phyloP scores from a whole-genome alignment of 1,140 invertebrate species.

The Drosophila trapezifrons region DNA sequence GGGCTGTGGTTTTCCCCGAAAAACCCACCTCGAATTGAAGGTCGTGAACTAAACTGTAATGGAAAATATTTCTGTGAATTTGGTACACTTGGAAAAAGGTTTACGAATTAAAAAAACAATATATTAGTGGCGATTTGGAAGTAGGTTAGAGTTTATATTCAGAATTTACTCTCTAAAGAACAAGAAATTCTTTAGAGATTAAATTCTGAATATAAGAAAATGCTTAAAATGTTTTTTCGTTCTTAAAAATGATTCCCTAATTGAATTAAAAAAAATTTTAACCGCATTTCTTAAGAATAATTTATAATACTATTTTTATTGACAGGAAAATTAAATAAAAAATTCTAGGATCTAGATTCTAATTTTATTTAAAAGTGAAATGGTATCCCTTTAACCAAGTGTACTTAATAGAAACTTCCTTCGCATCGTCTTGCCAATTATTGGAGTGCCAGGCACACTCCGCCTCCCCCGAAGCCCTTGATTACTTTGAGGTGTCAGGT shows the following conservation, averaged over 20 bases:
- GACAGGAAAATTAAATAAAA: too few species aligned
- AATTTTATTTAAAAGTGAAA: background rate
- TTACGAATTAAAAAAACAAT: too few species aligned
- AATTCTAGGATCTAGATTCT: background rate
- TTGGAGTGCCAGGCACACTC: slow-evolving; percentile 6
- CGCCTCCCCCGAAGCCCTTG: background rate
- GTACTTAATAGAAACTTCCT: slow-evolving; percentile 5
- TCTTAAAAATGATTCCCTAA: too few species aligned
- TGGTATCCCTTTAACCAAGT: background rate
- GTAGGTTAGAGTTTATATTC: too few species aligned
- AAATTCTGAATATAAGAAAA: too few species aligned
- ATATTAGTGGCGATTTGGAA: too few species aligned
- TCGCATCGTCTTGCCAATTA: slow-evolving; percentile 5
- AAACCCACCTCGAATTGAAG: background rate
- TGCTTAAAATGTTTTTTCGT: too few species aligned
- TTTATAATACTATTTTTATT: too few species aligned
- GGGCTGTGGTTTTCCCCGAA: slow-evolving; percentile 9
- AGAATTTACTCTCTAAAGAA: too few species aligned
- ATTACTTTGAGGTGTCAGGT: slow-evolving; percentile 38
- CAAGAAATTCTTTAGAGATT: too few species aligned
- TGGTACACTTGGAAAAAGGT: background rate
- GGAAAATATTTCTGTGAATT: background rate
- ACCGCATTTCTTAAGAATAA: too few species aligned
- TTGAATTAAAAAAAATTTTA: too few species aligned
- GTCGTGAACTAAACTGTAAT: background rate